Evolutionary conservation across 2,113 vertebrate species (phyloP).

Genomic region (Rhizomys pruinosus): DNA sequence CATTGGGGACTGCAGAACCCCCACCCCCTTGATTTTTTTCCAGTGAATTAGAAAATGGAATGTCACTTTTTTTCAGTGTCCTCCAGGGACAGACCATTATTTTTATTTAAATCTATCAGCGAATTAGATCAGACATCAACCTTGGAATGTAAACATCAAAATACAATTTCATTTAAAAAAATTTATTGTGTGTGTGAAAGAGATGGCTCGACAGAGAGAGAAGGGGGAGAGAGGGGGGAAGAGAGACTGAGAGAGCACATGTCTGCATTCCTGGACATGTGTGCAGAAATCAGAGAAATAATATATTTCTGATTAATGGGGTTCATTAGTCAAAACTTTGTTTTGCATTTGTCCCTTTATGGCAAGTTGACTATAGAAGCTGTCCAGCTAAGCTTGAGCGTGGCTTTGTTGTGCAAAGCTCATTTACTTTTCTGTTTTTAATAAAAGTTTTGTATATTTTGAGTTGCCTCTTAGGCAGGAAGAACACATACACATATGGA

Average conservation of each 20-base stretch:
- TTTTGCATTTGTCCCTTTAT: not conserved
- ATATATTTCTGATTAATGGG: not conserved
- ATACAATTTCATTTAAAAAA: not conserved
- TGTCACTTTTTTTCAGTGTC: not conserved
- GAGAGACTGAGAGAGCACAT: too few relatives aligned
- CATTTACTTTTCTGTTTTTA: not conserved
- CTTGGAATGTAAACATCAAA: not conserved
- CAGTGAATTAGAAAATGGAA: not conserved
- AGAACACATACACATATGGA: not conserved
- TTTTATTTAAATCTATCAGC: not conserved
- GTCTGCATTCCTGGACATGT: not conserved
- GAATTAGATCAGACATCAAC: not conserved
- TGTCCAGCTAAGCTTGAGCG: not conserved
- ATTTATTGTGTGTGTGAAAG: not conserved
- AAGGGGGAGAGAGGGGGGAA: too few relatives aligned
- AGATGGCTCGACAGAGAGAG: too few relatives aligned
- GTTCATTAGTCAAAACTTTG: not conserved
- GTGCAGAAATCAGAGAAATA: not conserved
- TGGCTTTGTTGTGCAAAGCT: not conserved
- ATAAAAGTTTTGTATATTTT: not conserved
- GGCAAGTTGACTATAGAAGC: not conserved
- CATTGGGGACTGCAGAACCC: not conserved
- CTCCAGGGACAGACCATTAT: not conserved
- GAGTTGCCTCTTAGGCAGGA: conserved; percentile 18
- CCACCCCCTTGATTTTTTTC: not conserved